phyloP scores from a whole-genome alignment of 2,888 invertebrate genomes.

The Sicus ferrugineus region DNA sequence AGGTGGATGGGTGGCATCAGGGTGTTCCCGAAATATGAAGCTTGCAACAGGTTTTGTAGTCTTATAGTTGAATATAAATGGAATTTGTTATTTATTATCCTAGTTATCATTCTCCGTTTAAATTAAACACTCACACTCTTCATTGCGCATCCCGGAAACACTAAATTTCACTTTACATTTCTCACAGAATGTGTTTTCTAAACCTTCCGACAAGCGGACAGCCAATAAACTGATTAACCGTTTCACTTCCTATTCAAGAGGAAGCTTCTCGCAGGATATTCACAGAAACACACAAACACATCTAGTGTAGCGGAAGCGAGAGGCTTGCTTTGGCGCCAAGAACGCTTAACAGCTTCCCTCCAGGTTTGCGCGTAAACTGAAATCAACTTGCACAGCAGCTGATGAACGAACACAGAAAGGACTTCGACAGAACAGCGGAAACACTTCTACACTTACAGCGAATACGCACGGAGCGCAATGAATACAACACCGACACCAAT shows the following conservation, averaged over 20 bases:
- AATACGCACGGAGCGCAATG: too few species aligned
- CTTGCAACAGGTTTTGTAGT: too few species aligned
- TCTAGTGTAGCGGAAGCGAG: background rate
- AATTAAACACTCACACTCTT: too few species aligned
- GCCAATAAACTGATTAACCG: conserved; percentile 55
- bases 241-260: conserved; percentile 37
- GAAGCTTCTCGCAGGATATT: conserved; percentile 17
- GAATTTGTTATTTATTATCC: too few species aligned
- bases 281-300: conserved; percentile 11
- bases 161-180: too few species aligned
- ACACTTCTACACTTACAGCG: too few species aligned
- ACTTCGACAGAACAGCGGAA: background rate
- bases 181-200: background rate
- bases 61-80: too few species aligned
- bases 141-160: too few species aligned
- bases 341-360: conserved; percentile 17
- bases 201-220: conserved; percentile 59
- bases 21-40: too few species aligned
- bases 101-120: too few species aligned
- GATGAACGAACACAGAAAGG: background rate
- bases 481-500: too few species aligned
- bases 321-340: conserved; percentile 1
- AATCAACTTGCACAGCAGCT: conserved; percentile 9
- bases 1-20: too few species aligned
- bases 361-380: conserved; percentile 15